Evolutionary conservation across 2,888 invertebrate genomes (phyloP).

Genomic region (Heliconius hortense): DNA sequence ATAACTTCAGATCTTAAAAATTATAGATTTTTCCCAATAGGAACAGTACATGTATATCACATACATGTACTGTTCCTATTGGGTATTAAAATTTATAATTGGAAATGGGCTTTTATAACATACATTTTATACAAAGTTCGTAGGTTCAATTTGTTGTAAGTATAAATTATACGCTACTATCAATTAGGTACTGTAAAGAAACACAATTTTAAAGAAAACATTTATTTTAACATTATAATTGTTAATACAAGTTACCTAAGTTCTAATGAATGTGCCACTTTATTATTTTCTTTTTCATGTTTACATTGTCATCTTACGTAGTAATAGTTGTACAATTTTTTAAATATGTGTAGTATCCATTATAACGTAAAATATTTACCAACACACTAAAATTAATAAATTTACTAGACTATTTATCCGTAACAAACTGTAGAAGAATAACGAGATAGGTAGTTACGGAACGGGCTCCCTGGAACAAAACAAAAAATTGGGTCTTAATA

Average conservation of each 20-base stretch:
- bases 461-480: constrained; percentile 51
- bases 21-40: too few relatives aligned
- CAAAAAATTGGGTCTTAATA: too few relatives aligned
- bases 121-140: too few relatives aligned
- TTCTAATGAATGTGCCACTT: not conserved
- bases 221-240: not conserved
- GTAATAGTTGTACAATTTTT: not conserved
- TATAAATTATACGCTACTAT: too few relatives aligned
- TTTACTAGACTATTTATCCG: constrained; percentile 32
- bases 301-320: not conserved
- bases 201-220: not conserved
- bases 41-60: too few relatives aligned
- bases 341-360: not conserved
- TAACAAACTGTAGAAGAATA: constrained; percentile 58
- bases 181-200: not conserved
- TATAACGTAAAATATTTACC: not conserved
- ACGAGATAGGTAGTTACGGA: constrained; percentile 59
- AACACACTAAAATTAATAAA: not conserved
- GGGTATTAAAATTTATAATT: too few relatives aligned
- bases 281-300: not conserved
- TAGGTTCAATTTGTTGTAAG: too few relatives aligned
- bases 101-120: too few relatives aligned
- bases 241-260: not conserved
- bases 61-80: too few relatives aligned
- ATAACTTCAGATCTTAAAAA: too few relatives aligned